Percentiles rank a stretch among this genome's conserved stretches.
These are phyloP conservation scores for Trialeurodes vaporariorum DNA, from an alignment of 1,140 invertebrate species.

Conservation along the genomic window DNA sequence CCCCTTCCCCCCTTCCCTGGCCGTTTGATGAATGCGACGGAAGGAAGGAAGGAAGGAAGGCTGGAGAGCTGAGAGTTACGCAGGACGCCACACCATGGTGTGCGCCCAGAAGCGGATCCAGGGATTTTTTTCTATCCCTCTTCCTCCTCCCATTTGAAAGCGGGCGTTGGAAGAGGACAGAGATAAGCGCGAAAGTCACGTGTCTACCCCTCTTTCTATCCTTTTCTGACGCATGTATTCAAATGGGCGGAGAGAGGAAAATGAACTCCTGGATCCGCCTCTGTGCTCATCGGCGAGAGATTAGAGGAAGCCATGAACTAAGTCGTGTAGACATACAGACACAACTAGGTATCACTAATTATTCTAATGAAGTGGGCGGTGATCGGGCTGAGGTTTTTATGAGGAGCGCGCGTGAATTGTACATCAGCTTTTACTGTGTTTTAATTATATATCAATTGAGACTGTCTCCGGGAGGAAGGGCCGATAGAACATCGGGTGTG, in stretches of 20 bases:
- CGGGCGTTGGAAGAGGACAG: not conserved
- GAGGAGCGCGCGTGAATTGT: not conserved
- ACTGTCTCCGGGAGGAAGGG: too few species aligned
- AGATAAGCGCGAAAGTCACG: too few species aligned
- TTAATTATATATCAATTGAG: conserved; percentile 1
- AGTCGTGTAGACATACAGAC: not conserved
- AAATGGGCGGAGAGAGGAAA: not conserved
- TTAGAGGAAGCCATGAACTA: not conserved
- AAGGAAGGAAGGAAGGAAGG: not conserved
- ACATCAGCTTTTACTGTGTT: not conserved
- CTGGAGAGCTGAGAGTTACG: too few species aligned
- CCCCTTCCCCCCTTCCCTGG: too few species aligned
- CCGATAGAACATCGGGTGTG: too few species aligned
- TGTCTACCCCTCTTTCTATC: too few species aligned
- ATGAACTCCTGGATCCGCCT: too few species aligned
- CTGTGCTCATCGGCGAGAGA: not conserved
- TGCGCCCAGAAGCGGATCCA: too few species aligned
- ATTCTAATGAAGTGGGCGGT: not conserved
- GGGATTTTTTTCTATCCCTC: too few species aligned
- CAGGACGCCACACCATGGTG: too few species aligned
- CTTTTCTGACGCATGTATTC: too few species aligned
- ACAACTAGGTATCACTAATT: not conserved
- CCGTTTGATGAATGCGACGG: not conserved
- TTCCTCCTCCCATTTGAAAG: too few species aligned
- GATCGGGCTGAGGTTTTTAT: not conserved